phyloP scores from a whole-genome alignment of 2,888 invertebrate species.

The Epinotia nisella region DNA sequence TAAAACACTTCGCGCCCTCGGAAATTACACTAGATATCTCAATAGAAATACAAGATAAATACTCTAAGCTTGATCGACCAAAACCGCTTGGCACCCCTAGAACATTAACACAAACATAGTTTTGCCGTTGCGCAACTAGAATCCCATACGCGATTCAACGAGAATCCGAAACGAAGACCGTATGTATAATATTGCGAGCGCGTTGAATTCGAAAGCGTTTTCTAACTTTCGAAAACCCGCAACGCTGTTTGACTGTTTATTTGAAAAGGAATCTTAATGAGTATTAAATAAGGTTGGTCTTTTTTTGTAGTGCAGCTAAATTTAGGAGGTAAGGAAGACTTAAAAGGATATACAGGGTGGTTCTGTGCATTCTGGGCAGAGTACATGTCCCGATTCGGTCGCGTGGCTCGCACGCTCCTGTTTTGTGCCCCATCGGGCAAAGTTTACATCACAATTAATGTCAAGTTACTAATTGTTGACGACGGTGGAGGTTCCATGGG shows the following conservation, averaged over 20 bases:
- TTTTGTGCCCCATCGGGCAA: slow-evolving; percentile 55
- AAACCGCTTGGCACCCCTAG: slow-evolving; percentile 1
- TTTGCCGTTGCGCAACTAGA: neutral
- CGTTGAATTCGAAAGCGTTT: neutral
- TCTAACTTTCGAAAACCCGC: neutral
- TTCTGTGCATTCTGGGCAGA: slow-evolving; percentile 10
- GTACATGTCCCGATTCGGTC: slow-evolving; percentile 49
- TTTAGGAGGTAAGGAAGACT: neutral
- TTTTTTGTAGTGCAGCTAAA: neutral
- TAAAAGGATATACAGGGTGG: slow-evolving; percentile 13
- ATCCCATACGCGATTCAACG: neutral
- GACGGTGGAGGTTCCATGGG: slow-evolving; percentile 51
- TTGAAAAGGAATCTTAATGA: neutral
- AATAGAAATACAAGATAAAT: slow-evolving; percentile 67
- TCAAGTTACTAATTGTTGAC: slow-evolving; percentile 73
- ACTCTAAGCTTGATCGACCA: slow-evolving; percentile 54
- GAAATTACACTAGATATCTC: slow-evolving; percentile 60
- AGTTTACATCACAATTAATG: slow-evolving; percentile 75
- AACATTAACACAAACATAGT: slow-evolving; percentile 16
- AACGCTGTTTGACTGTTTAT: neutral
- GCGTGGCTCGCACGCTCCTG: slow-evolving; percentile 70
- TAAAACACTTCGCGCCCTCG: slow-evolving; percentile 62
- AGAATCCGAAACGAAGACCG: neutral
- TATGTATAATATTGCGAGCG: neutral
- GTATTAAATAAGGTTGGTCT: neutral